These are phyloP conservation scores for Microcaecilia unicolor DNA, from an alignment of 2,797 vertebrate species.

Conservation along the genomic window DNA sequence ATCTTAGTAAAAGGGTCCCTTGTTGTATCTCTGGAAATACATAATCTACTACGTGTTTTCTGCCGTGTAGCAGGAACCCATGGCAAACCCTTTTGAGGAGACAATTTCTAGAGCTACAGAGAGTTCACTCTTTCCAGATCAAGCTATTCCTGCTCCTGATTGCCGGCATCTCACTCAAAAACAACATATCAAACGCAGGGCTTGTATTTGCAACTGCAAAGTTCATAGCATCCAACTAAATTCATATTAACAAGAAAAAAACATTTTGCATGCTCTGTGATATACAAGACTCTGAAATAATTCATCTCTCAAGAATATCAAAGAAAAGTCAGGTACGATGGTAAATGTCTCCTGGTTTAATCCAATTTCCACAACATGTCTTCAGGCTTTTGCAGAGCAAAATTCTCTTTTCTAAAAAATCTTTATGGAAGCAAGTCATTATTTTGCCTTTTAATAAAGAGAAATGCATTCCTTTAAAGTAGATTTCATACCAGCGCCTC, in stretches of 20 bases:
- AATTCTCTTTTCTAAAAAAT: slow-evolving; percentile 45
- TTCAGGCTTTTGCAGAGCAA: slow-evolving; percentile 49
- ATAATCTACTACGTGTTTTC: no score
- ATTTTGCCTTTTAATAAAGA: slow-evolving; percentile 43
- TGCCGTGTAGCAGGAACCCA: no score
- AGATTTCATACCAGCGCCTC: slow-evolving; percentile 44
- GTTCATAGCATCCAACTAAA: slow-evolving; percentile 15
- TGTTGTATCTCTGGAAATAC: no score
- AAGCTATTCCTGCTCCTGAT: no score
- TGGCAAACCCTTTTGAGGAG: no score
- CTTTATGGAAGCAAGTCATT: slow-evolving; percentile 55
- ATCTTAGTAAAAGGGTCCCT: no score
- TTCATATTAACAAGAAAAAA: slow-evolving; percentile 22
- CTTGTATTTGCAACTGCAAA: no score
- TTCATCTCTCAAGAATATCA: slow-evolving; percentile 40
- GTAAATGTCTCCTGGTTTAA: slow-evolving; percentile 28
- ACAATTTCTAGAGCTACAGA: no score
- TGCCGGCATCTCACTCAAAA: no score
- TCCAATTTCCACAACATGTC: slow-evolving; percentile 51
- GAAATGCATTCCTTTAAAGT: slow-evolving; percentile 49
- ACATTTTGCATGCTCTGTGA: slow-evolving; percentile 27
- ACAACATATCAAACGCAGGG: no score
- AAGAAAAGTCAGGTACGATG: slow-evolving; percentile 27
- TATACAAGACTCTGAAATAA: slow-evolving; percentile 31
- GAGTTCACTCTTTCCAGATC: no score